Evolutionary conservation across 2,888 invertebrate genomes (phyloP).

Genomic region (Matsumyia berberina): DNA sequence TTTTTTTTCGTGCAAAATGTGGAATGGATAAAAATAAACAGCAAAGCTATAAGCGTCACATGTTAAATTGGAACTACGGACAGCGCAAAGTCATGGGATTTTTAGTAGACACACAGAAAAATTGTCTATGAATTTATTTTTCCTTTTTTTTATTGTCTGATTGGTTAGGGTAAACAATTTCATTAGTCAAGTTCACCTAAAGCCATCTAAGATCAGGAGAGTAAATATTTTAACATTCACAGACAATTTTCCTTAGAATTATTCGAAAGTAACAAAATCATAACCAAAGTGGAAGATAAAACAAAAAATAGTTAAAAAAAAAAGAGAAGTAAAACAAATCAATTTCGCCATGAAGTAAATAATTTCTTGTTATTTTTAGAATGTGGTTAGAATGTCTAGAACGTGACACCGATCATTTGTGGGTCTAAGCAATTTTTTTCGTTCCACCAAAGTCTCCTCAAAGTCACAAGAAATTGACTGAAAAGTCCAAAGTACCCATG

Average conservation of each 20-base stretch:
- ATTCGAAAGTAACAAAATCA: no score
- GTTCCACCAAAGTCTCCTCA: not conserved
- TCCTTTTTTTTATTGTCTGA: no score
- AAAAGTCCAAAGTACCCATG: not conserved
- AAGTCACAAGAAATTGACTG: not conserved
- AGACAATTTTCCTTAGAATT: not conserved
- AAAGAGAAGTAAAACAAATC: not conserved
- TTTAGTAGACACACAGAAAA: no score
- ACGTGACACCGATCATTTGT: not conserved
- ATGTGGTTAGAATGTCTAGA: not conserved
- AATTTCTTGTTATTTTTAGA: not conserved
- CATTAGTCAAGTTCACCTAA: no score
- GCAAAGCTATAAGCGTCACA: conserved; percentile 7
- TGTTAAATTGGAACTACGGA: not conserved
- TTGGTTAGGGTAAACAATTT: no score
- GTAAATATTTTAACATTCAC: conserved; percentile 1
- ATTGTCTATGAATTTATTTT: not conserved
- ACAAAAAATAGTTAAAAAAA: no score
- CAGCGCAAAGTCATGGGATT: not conserved
- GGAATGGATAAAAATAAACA: conserved; percentile 2
- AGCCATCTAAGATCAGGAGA: not conserved
- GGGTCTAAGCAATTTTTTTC: not conserved
- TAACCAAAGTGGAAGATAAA: no score
- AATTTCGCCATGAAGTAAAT: not conserved
- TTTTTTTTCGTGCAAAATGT: not conserved